These are phyloP conservation scores for Chromobotia macracanthus DNA, from an alignment of 2,797 vertebrate genomes.

Conservation along the genomic window DNA sequence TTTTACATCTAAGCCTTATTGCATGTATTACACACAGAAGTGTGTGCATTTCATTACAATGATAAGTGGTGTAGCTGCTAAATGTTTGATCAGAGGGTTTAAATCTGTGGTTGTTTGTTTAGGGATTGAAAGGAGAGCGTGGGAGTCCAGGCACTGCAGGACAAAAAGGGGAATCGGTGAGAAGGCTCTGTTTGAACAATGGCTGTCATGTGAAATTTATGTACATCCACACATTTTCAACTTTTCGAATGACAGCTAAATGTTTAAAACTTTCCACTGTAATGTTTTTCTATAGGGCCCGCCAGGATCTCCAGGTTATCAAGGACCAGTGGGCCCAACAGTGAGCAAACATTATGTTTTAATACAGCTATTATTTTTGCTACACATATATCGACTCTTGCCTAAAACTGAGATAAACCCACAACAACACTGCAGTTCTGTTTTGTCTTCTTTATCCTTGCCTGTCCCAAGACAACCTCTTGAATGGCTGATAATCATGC, in stretches of 20 bases:
- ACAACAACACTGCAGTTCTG: neutral
- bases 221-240: neutral
- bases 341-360: conserved; percentile 74
- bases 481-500: conserved; percentile 9
- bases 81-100: conserved; percentile 35
- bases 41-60: neutral
- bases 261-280: conserved; percentile 11
- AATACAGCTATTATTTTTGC: neutral
- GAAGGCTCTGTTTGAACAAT: conserved; percentile 49
- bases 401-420: neutral
- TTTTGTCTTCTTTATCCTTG: conserved; percentile 16
- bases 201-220: neutral
- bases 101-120: conserved; percentile 54
- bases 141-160: conserved; percentile 81
- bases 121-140: conserved; percentile 92
- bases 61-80: neutral
- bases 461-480: conserved; percentile 17
- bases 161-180: conserved; percentile 91
- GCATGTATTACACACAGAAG: neutral
- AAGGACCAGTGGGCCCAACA: conserved; percentile 79
- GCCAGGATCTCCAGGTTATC: conserved; percentile 84
- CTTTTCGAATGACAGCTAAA: neutral
- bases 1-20: neutral
- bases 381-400: conserved; percentile 1
- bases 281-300: conserved; percentile 80